Evolutionary conservation across 2,888 invertebrate genomes (phyloP).

Genomic region (Fragum fragum): DNA sequence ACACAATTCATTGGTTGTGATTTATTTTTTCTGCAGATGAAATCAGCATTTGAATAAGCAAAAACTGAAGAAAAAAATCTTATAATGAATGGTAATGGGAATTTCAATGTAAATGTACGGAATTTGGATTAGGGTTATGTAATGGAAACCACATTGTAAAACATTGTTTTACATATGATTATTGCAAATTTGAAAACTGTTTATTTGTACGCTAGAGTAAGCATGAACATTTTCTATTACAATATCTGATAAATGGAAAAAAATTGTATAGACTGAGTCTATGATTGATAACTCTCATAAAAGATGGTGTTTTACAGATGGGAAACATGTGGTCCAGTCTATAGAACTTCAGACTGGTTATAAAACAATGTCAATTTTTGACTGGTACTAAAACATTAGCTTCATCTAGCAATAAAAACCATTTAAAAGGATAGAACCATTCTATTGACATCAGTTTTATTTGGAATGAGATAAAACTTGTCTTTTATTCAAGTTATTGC

Average conservation of each 20-base stretch:
- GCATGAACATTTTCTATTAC: slow-evolving; percentile 69
- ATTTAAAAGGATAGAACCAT: slow-evolving; percentile 23
- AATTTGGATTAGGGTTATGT: slow-evolving; percentile 48
- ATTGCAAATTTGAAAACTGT: slow-evolving; percentile 54
- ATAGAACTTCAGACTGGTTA: slow-evolving; percentile 42
- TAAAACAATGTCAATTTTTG: slow-evolving; percentile 44
- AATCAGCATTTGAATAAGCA: slow-evolving; percentile 15
- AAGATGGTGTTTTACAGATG: slow-evolving; percentile 48
- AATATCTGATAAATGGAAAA: slow-evolving; percentile 49
- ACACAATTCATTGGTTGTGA: slow-evolving; percentile 30
- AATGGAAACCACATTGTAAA: slow-evolving; percentile 52
- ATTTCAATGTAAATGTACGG: slow-evolving; percentile 39
- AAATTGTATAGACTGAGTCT: slow-evolving; percentile 34
- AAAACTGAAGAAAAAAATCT: background rate
- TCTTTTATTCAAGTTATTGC: slow-evolving; percentile 30
- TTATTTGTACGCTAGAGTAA: slow-evolving; percentile 62
- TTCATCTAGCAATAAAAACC: slow-evolving; percentile 29
- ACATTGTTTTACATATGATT: slow-evolving; percentile 54
- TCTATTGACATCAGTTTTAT: slow-evolving; percentile 29
- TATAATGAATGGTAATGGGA: slow-evolving; percentile 32
- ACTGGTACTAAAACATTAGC: slow-evolving; percentile 41
- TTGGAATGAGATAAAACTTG: slow-evolving; percentile 18
- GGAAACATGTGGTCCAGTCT: slow-evolving; percentile 51
- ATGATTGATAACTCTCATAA: slow-evolving; percentile 51
- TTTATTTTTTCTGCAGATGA: slow-evolving; percentile 34